These are phyloP conservation scores for Siniperca obscura DNA, from an alignment of 2,797 vertebrate genomes.

Conservation along the genomic window DNA sequence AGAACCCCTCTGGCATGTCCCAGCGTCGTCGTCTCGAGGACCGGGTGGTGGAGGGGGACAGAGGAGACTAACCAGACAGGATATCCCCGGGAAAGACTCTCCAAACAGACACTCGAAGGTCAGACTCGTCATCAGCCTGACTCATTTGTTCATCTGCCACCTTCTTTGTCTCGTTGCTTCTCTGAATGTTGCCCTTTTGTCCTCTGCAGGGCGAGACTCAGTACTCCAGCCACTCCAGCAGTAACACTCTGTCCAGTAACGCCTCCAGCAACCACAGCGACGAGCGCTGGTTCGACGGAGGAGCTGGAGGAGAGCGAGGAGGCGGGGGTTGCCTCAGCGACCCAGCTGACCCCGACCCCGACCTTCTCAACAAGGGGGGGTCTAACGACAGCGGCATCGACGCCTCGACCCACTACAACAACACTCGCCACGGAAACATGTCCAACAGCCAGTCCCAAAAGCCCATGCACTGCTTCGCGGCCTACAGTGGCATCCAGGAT, in stretches of 20 bases:
- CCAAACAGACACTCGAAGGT: constrained; percentile 93
- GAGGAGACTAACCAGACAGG: constrained; percentile 87
- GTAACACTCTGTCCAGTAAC: constrained; percentile 94
- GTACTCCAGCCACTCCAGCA: constrained; percentile 96
- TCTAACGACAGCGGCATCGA: constrained; percentile 95
- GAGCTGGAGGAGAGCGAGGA: constrained; percentile 68
- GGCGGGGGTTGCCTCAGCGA: constrained; percentile 74
- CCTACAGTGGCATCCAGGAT: constrained; percentile 83
- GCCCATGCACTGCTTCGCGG: constrained; percentile 77
- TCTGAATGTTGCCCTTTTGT: constrained; percentile 14
- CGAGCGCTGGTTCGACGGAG: constrained; percentile 92
- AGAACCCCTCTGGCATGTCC: constrained; percentile 95
- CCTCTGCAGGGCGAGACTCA: constrained; percentile 87
- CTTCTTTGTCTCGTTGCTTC: not conserved
- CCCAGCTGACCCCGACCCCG: constrained; percentile 83
- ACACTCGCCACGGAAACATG: constrained; percentile 77
- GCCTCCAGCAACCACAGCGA: constrained; percentile 95
- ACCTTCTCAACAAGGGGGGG: constrained; percentile 88
- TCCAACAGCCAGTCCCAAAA: constrained; percentile 81
- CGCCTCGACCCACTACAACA: constrained; percentile 85
- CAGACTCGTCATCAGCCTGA: constrained; percentile 49
- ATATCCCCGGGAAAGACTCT: constrained; percentile 89
- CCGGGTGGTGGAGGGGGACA: constrained; percentile 78
- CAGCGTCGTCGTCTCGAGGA: constrained; percentile 81
- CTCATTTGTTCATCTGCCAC: not conserved